Evolutionary conservation across 2,113 vertebrate species (phyloP), one percentile per base, ranked within the genome.

Genomic region (Lates calcarifer): DNA sequence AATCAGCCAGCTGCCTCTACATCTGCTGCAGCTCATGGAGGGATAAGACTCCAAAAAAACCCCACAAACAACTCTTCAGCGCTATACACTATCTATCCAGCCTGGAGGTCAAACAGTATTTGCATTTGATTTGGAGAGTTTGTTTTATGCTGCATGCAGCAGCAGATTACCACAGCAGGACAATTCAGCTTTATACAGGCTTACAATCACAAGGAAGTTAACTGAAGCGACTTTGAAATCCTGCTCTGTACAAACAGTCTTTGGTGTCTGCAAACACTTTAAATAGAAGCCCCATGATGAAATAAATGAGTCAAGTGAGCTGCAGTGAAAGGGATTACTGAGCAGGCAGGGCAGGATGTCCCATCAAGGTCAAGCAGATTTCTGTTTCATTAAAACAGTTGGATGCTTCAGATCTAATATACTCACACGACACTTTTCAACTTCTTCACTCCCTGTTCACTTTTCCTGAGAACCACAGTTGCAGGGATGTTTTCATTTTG

Each of bases 1-100:
- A 83, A 82, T 65, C 4, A 67, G 12, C 64, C 80, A 78, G 41
- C 86, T 87, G 84, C 81, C 62, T 65, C 57, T 39, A 53, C 88
- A 84, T 87, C 86, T 88, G 86, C 56, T 75, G 31, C 35, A n/a
- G 37, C 73, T 71, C 66, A 57, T 39, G 45, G 35, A 56, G 49
- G 37, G 41, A 31, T 17, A 43, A 2, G 60, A 18, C 53, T 53
- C 20, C 55, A 67, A 39, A 58, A 2, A 77, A 69, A 81, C 49
- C n/a, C n/a, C n/a, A n/a, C n/a, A n/a, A n/a, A 63, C 2, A 61
- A 10, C 5, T 61, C 20, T 55, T 49, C 49, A 29, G 55, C 29
- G 26, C 15, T 35, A 6, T 5, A 49, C 9, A 18, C n/a, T 1
- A 14, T 18, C 49, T 5, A 20, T 76, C 15, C 11, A 10, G 9